Percentiles rank a stretch among this genome's conserved stretches.
phyloP scores from a whole-genome alignment of 1,140 invertebrate species.

The Drosophila tristis region DNA sequence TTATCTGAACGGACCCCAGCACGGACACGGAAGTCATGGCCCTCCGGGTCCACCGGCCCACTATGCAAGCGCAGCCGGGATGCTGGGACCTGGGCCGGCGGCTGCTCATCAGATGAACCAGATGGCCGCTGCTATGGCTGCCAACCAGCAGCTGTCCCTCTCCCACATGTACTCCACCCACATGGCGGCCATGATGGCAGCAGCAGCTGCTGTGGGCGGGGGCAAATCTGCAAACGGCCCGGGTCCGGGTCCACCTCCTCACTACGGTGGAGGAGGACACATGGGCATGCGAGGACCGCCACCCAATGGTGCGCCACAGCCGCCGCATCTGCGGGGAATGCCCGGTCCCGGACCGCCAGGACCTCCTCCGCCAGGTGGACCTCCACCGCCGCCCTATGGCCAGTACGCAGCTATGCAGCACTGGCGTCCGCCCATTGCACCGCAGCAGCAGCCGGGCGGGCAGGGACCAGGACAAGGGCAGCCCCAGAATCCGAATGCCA shows the following conservation, averaged over 20 bases:
- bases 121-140: conserved; percentile 72
- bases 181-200: conserved; percentile 74
- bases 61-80: conserved; percentile 53
- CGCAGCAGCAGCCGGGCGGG: conserved; percentile 49
- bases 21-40: conserved; percentile 45
- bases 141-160: conserved; percentile 60
- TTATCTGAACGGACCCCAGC: conserved; percentile 64
- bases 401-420: conserved; percentile 71
- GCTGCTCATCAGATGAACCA: conserved; percentile 71
- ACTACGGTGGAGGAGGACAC: conserved; percentile 67
- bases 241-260: conserved; percentile 48
- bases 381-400: conserved; percentile 63
- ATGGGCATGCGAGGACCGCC: conserved; percentile 73
- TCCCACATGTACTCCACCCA: conserved; percentile 69
- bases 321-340: conserved; percentile 58
- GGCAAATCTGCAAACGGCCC: conserved; percentile 59
- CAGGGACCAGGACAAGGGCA: conserved; percentile 36
- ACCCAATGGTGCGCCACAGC: conserved; percentile 55
- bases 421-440: conserved; percentile 66
- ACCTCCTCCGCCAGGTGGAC: conserved; percentile 39
- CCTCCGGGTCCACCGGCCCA: conserved; percentile 60
- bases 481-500: conserved; percentile 80
- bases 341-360: conserved; percentile 45
- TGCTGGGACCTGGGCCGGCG: conserved; percentile 64
- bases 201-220: conserved; percentile 51